Evolutionary conservation across 2,113 vertebrate species (phyloP).

Genomic region (Cynopterus brachyotis): DNA sequence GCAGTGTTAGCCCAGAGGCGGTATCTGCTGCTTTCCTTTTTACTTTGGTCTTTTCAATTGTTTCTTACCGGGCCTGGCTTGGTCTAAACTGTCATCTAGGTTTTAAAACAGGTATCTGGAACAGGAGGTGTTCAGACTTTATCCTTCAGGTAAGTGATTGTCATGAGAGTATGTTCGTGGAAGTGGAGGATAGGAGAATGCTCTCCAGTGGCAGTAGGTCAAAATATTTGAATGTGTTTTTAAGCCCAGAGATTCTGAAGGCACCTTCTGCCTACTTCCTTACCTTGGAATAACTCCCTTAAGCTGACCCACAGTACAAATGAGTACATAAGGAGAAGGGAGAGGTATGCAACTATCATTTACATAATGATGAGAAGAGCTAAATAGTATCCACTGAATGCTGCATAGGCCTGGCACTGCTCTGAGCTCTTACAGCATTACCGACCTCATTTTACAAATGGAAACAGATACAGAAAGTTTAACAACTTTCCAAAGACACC

Average conservation of each 20-base stretch:
- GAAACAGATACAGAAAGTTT: not conserved
- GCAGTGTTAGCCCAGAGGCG: no score
- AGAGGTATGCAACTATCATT: accelerated
- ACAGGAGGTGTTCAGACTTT: not conserved
- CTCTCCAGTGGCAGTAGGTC: no score
- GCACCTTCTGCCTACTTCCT: not conserved
- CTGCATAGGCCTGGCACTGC: not conserved
- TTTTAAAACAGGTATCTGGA: not conserved
- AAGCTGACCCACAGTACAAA: not conserved
- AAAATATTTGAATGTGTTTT: not conserved
- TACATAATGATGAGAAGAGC: not conserved
- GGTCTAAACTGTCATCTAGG: not conserved
- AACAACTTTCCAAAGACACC: not conserved
- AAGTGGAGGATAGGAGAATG: accelerated
- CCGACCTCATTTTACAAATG: not conserved
- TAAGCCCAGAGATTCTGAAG: not conserved
- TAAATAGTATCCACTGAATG: accelerated
- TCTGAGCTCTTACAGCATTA: not conserved
- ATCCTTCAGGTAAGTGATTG: not conserved
- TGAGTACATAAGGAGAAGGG: accelerated
- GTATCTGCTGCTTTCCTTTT: not conserved
- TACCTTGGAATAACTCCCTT: not conserved
- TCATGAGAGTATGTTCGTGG: accelerated
- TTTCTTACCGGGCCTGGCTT: not conserved
- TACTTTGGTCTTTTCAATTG: accelerated